Percentiles rank a stretch among this genome's conserved stretches.
Evolutionary conservation across 1,140 invertebrate species (phyloP).

Genomic region (Myzus persicae): DNA sequence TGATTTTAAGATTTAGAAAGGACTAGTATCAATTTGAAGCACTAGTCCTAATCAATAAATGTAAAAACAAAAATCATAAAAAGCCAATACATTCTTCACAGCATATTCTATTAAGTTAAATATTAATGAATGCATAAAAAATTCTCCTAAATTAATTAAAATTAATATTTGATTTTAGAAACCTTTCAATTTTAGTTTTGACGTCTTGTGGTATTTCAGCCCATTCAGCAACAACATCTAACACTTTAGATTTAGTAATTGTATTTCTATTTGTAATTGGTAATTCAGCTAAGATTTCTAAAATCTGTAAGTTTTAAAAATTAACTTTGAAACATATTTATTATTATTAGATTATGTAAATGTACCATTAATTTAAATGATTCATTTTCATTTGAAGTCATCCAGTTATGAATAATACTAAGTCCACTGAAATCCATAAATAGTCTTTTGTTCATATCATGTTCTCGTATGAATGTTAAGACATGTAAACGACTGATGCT

Average conservation of each 20-base stretch:
- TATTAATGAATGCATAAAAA: neutral
- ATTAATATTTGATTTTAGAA: neutral
- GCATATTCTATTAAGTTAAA: neutral
- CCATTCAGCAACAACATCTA: conserved; percentile 84
- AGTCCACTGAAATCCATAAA: conserved; percentile 96
- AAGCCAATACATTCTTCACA: too few species aligned
- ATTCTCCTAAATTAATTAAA: neutral
- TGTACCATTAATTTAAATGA: conserved; percentile 50
- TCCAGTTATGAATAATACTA: conserved; percentile 89
- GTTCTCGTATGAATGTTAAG: conserved; percentile 74
- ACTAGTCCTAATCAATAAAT: neutral
- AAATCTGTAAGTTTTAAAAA: conserved; percentile 68
- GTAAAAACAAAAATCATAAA: neutral
- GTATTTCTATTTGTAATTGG: conserved; percentile 94
- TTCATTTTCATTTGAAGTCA: conserved; percentile 65
- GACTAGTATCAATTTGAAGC: neutral
- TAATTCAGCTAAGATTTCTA: conserved; percentile 81
- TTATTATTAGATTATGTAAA: neutral
- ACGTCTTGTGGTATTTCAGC: conserved; percentile 63
- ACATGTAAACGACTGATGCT: conserved; percentile 73
- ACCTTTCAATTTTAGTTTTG: conserved; percentile 57
- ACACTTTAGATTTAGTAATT: conserved; percentile 89
- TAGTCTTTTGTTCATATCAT: conserved; percentile 80
- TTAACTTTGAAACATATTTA: conserved; percentile 62
- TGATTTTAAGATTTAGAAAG: neutral